Evolutionary conservation across 2,113 vertebrate species (phyloP).

Genomic region (Atherinomorus stipes): DNA sequence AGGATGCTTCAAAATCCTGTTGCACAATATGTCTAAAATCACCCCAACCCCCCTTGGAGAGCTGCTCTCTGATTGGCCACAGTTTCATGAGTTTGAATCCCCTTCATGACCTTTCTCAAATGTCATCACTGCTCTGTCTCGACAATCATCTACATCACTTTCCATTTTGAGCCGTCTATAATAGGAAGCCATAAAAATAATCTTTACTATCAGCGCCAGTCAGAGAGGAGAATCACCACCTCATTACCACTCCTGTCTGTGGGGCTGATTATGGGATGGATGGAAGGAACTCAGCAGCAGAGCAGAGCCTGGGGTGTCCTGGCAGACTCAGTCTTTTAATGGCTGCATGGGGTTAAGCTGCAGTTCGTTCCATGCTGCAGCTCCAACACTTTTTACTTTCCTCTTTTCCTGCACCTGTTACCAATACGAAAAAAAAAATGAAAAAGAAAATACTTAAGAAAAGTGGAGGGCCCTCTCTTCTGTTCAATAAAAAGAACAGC

Average conservation of each 20-base stretch:
- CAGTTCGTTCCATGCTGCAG: slow-evolving; percentile 46
- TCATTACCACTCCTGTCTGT: slow-evolving; percentile 70
- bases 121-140: slow-evolving; percentile 53
- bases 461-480: slow-evolving; percentile 16
- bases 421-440: neutral
- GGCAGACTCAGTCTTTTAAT: slow-evolving; percentile 50
- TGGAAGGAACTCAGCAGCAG: slow-evolving; percentile 45
- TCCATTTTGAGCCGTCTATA: slow-evolving; percentile 57
- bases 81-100: slow-evolving; percentile 56
- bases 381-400: slow-evolving; percentile 13
- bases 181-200: slow-evolving; percentile 70
- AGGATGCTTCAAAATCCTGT: slow-evolving; percentile 51
- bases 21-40: slow-evolving; percentile 58
- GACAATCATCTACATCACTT: slow-evolving; percentile 36
- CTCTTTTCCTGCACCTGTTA: slow-evolving; percentile 26
- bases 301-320: slow-evolving; percentile 52
- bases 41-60: slow-evolving; percentile 33
- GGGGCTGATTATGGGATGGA: slow-evolving; percentile 69
- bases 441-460: slow-evolving; percentile 21
- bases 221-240: slow-evolving; percentile 61
- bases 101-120: slow-evolving; percentile 69
- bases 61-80: slow-evolving; percentile 38
- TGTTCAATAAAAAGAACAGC: slow-evolving; percentile 37
- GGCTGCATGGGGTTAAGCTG: slow-evolving; percentile 50
- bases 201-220: slow-evolving; percentile 66